These are phyloP conservation scores for Pseudorectes ferrugineus DNA, from an alignment of 2,113 vertebrate species.

Conservation along the genomic window DNA sequence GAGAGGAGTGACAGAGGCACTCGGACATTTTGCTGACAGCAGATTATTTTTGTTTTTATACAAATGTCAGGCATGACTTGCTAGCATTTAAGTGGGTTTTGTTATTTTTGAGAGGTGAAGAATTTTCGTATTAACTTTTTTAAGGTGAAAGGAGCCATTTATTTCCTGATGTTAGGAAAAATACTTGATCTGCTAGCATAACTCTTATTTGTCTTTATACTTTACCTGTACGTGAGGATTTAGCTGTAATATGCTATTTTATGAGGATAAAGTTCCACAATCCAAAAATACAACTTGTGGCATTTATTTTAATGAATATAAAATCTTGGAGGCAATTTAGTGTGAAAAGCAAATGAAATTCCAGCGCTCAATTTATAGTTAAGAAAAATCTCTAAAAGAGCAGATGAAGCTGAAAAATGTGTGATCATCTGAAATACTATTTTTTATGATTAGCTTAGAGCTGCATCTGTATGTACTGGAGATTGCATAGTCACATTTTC, in stretches of 20 bases:
- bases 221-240: background rate
- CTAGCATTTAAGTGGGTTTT: slow-evolving; percentile 75
- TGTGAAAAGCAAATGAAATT: slow-evolving; percentile 57
- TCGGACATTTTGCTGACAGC: slow-evolving; percentile 85
- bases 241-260: slow-evolving; percentile 4
- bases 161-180: slow-evolving; percentile 6
- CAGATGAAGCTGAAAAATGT: slow-evolving; percentile 48
- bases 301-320: slow-evolving; percentile 42
- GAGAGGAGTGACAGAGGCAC: slow-evolving; percentile 79
- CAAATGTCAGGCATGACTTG: slow-evolving; percentile 80
- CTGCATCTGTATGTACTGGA: background rate
- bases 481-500: background rate
- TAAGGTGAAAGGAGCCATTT: background rate
- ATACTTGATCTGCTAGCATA: background rate
- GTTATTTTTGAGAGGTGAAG: slow-evolving; percentile 46
- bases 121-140: slow-evolving; percentile 7
- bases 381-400: slow-evolving; percentile 49
- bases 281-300: background rate
- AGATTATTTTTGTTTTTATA: slow-evolving; percentile 90
- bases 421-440: slow-evolving; percentile 18
- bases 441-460: background rate
- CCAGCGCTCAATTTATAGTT: slow-evolving; percentile 8
- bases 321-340: slow-evolving; percentile 42
- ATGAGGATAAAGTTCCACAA: slow-evolving; percentile 3
- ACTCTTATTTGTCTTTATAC: slow-evolving; percentile 19